Conservation (phyloP, 2,113 vertebrate genomes). For the pig (Sus scrofa) region T2T-Sscrofa CM000824.6:200831001-200831500, state of each 20-base stretch:
- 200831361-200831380: slow-evolving; percentile 14
- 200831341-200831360: background rate
- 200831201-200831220: background rate
- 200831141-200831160: slow-evolving; percentile 39
- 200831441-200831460: background rate
- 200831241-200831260: background rate
- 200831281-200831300: background rate
- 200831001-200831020: slow-evolving; percentile 35
- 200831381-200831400: background rate
- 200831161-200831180: slow-evolving; percentile 15
- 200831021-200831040: background rate
- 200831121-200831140: slow-evolving; percentile 54
- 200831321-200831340: slow-evolving; percentile 43
- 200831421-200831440: slow-evolving; percentile 42
- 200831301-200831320: background rate
- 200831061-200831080: slow-evolving; percentile 4
- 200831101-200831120: background rate
- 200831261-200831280: slow-evolving; percentile 12
- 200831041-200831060: background rate
- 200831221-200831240: slow-evolving; percentile 44
- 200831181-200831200: slow-evolving; percentile 32
- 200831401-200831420: background rate
- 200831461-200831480: background rate
- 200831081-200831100: slow-evolving; percentile 59
- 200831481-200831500: background rate